Evolutionary conservation across 2,113 vertebrate genomes (phyloP).

Genomic region (Crotalus viridis): DNA sequence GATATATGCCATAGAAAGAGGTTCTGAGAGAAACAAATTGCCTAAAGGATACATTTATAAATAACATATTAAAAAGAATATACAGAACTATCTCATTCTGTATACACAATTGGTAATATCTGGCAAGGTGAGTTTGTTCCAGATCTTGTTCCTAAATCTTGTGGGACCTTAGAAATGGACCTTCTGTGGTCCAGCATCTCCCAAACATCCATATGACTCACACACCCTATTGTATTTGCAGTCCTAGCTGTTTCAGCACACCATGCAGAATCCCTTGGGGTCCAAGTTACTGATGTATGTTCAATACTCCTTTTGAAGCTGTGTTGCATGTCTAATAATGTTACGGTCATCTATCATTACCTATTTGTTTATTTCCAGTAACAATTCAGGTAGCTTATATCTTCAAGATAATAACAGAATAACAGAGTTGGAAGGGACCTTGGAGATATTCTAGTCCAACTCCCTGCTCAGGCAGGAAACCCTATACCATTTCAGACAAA

Average conservation of each 20-base stretch:
- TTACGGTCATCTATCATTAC: neutral
- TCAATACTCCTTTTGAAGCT: neutral
- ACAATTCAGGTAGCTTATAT: neutral
- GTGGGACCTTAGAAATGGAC: neutral
- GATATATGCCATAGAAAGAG: neutral
- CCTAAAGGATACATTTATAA: neutral
- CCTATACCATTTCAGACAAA: too few species aligned
- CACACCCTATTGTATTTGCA: neutral
- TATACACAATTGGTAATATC: neutral
- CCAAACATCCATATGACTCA: neutral
- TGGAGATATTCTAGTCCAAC: too few species aligned
- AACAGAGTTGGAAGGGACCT: too few species aligned
- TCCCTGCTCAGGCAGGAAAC: too few species aligned
- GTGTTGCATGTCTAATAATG: neutral
- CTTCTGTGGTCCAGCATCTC: neutral
- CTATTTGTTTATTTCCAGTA: neutral
- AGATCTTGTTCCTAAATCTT: neutral
- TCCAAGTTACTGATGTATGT: neutral
- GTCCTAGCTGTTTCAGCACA: neutral
- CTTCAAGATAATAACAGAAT: too few species aligned
- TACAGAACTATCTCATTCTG: neutral
- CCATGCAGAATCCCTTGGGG: neutral
- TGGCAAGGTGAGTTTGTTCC: neutral
- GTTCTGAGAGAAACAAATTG: neutral
- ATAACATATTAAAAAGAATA: neutral